Percentiles rank a stretch among this genome's conserved stretches.
These are phyloP conservation scores for Hyles lineata DNA, from an alignment of 2,888 invertebrate species.

Conservation along the genomic window DNA sequence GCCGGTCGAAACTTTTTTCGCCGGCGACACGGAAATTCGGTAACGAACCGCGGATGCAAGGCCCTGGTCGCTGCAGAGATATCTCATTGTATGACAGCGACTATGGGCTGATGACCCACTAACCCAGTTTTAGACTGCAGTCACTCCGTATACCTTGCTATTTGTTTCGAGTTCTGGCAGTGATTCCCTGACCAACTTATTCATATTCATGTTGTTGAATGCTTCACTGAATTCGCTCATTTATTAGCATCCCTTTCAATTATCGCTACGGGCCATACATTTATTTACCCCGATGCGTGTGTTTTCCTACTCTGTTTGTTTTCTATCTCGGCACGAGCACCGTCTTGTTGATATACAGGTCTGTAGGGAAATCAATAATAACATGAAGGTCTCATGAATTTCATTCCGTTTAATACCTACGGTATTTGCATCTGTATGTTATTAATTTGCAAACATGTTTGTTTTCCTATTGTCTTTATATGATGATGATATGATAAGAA, in stretches of 20 bases:
- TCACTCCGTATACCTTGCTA: slow-evolving; percentile 68
- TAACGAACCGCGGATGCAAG: slow-evolving; percentile 64
- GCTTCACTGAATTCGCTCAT: slow-evolving; percentile 43
- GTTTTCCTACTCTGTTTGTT: slow-evolving; percentile 42
- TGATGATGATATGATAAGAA: not conserved
- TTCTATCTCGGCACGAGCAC: slow-evolving; percentile 33
- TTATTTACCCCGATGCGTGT: slow-evolving; percentile 32
- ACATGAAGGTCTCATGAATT: slow-evolving; percentile 46
- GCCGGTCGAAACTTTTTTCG: slow-evolving; percentile 43
- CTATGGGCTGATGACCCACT: slow-evolving; percentile 75
- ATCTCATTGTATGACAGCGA: slow-evolving; percentile 78
- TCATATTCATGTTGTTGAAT: slow-evolving; percentile 62
- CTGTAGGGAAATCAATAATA: slow-evolving; percentile 56
- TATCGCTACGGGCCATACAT: slow-evolving; percentile 35
- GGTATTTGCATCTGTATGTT: slow-evolving; percentile 34
- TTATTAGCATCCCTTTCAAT: slow-evolving; percentile 39
- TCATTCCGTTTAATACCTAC: slow-evolving; percentile 39
- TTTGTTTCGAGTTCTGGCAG: slow-evolving; percentile 78
- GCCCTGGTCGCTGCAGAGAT: slow-evolving; percentile 71
- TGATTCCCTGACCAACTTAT: slow-evolving; percentile 66
- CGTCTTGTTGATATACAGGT: slow-evolving; percentile 42
- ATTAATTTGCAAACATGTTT: slow-evolving; percentile 44
- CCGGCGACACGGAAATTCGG: slow-evolving; percentile 50
- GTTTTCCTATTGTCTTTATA: slow-evolving; percentile 34
- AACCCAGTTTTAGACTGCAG: slow-evolving; percentile 79